These are phyloP conservation scores for Intellagama lesueurii DNA, from an alignment of 2,797 vertebrate genomes.

Conservation along the genomic window DNA sequence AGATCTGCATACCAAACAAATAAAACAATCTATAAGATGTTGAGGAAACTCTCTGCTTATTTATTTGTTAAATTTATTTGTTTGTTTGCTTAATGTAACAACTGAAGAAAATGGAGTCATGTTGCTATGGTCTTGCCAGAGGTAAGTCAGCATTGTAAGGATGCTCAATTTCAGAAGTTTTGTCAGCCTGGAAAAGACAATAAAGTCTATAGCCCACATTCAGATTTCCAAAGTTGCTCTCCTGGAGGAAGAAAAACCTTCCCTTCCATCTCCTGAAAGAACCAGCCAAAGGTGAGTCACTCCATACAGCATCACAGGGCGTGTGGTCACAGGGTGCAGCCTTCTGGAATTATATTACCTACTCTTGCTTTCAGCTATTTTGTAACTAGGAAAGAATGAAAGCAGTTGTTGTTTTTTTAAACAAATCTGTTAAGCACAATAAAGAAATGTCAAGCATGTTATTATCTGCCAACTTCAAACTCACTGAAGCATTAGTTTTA, in stretches of 20 bases:
- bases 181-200: background rate
- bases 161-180: background rate
- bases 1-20: background rate
- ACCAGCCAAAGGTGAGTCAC: background rate
- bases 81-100: background rate
- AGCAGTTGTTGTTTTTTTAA: background rate
- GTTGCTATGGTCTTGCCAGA: background rate
- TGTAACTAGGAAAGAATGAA: background rate
- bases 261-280: background rate
- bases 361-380: background rate
- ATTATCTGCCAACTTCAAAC: background rate
- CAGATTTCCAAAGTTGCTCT: background rate
- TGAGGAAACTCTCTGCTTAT: background rate
- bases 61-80: too few species aligned
- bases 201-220: background rate
- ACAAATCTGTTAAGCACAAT: background rate
- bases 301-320: background rate
- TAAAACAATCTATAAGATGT: background rate
- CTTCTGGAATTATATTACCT: background rate
- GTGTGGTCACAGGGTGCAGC: background rate
- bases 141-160: background rate
- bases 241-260: too few species aligned
- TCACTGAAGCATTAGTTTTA: background rate
- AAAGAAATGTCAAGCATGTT: slow-evolving; percentile 1
- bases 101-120: background rate